Conservation (phyloP, 2,797 vertebrate genomes). For the Pangasius mekongensis region DNA sequence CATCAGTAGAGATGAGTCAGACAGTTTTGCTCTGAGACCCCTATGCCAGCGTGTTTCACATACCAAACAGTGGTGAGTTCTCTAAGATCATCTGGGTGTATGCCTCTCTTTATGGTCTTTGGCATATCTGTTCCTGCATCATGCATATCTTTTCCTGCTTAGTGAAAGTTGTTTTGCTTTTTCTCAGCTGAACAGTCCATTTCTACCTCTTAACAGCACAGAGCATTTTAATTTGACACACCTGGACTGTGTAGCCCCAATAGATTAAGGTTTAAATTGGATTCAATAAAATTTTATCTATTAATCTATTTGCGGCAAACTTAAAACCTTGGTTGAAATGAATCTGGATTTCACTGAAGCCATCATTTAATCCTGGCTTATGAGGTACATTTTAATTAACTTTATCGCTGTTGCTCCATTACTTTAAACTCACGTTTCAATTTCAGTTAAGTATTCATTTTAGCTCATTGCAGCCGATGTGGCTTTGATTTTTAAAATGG, state of each 20-base stretch:
- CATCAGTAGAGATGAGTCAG: not conserved
- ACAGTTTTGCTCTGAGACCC: not conserved
- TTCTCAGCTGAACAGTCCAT: not conserved
- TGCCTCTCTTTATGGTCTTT: not conserved
- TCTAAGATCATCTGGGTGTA: not conserved
- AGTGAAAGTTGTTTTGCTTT: not conserved
- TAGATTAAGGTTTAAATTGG: not conserved
- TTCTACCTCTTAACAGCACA: not conserved
- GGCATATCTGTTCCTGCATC: not conserved
- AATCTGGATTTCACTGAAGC: not conserved
- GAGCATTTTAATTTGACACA: not conserved
- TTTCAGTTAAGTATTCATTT: not conserved
- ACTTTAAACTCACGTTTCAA: not conserved
- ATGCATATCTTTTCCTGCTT: not conserved
- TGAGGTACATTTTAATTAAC: not conserved
- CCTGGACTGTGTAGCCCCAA: not conserved
- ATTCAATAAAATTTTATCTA: not conserved
- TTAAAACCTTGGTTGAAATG: not conserved
- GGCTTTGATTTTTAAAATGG: not conserved
- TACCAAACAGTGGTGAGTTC: not conserved
- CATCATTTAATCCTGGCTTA: not conserved
- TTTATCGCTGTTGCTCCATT: not conserved
- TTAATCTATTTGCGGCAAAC: not conserved
- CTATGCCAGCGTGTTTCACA: not conserved
- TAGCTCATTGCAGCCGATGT: not conserved